Percentiles rank a stretch among this genome's conserved stretches.
phyloP scores from a whole-genome alignment of 2,888 invertebrate species.

The Yponomeuta evonymella region DNA sequence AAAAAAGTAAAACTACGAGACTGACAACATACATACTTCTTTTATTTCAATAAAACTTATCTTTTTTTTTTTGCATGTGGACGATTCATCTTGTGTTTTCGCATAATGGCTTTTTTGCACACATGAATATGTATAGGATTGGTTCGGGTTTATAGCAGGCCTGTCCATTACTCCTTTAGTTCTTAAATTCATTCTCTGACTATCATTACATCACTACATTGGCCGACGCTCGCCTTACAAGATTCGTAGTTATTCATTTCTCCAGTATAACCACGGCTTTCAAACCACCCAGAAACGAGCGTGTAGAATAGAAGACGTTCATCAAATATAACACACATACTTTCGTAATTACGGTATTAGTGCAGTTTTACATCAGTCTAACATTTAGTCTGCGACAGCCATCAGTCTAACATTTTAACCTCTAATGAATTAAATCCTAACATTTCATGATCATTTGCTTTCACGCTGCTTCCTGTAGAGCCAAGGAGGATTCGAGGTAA shows the following conservation, averaged over 20 bases:
- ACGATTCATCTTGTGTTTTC: not conserved
- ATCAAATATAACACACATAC: too few relatives aligned
- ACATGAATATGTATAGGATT: not conserved
- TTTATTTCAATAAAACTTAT: not conserved
- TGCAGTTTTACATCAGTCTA: not conserved
- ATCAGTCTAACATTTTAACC: not conserved
- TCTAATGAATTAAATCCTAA: not conserved
- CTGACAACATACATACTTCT: not conserved
- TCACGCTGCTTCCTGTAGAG: conserved; percentile 62
- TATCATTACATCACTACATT: too few relatives aligned
- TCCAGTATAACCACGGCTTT: too few relatives aligned
- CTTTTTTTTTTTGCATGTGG: not conserved
- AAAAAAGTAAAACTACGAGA: not conserved
- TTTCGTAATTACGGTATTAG: too few relatives aligned
- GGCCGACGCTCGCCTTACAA: too few relatives aligned
- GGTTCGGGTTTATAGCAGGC: not conserved
- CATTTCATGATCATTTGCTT: conserved; percentile 40
- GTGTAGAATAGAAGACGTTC: too few relatives aligned
- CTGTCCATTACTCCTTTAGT: not conserved
- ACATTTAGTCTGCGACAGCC: not conserved
- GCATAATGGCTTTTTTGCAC: not conserved
- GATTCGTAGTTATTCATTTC: too few relatives aligned
- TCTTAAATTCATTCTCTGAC: too few relatives aligned
- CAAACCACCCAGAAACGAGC: too few relatives aligned
- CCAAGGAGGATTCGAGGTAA: conserved; percentile 79